phyloP scores from a whole-genome alignment of 2,888 invertebrate genomes.

The Hetaerina titia region DNA sequence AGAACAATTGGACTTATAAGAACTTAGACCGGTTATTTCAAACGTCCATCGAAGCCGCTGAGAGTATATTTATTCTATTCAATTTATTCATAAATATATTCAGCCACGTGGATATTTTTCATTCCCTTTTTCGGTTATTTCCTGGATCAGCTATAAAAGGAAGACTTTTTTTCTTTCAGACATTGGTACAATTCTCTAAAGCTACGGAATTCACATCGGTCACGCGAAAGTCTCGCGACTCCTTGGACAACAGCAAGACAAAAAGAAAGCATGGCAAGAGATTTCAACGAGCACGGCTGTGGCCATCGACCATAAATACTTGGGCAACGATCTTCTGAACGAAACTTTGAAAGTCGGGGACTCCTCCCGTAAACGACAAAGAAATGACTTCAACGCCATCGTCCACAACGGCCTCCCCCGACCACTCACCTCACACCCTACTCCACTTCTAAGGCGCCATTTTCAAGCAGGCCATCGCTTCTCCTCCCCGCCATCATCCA shows the following conservation, averaged over 20 bases:
- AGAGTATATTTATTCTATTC: too few relatives aligned
- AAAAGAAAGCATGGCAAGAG: not conserved
- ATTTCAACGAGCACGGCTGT: slow-evolving; percentile 18
- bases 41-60: too few relatives aligned
- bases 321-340: slow-evolving; percentile 13
- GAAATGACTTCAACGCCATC: slow-evolving; percentile 36
- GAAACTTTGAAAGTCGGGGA: not conserved
- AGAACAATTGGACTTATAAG: not conserved
- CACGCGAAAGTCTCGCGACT: too few relatives aligned
- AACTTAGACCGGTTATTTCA: not conserved
- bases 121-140: too few relatives aligned
- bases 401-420: not conserved
- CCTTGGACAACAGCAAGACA: not conserved
- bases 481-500: not conserved
- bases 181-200: too few relatives aligned
- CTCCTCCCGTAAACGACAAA: slow-evolving; percentile 18
- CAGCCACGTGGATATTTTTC: too few relatives aligned
- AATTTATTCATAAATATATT: too few relatives aligned
- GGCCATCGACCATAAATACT: not conserved
- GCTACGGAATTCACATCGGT: too few relatives aligned
- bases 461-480: slow-evolving; percentile 21
- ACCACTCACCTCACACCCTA: not conserved
- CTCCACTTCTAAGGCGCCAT: not conserved
- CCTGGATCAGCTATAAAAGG: too few relatives aligned
- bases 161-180: too few relatives aligned